Conservation (phyloP, 1,140 invertebrate species). For the Drosophila subpulchrella region DNA sequence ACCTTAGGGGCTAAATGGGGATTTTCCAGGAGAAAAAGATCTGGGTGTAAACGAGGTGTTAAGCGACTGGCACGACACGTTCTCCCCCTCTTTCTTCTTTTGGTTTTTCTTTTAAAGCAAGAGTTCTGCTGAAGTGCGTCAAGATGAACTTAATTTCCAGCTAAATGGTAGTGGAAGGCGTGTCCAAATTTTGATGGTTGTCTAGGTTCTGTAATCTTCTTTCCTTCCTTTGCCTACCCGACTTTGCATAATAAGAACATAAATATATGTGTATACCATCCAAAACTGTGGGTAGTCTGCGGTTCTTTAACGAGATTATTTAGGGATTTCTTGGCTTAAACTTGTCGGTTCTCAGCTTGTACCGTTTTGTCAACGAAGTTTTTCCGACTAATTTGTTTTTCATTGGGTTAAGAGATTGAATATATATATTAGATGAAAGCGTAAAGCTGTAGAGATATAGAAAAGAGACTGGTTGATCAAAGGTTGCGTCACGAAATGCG, state of each 20-base stretch:
- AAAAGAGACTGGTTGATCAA: neutral
- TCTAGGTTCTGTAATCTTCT: constrained; percentile 1
- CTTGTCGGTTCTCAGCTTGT: constrained; percentile 4
- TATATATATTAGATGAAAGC: constrained; percentile 22
- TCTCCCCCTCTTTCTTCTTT: neutral
- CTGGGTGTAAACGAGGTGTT: constrained; percentile 60
- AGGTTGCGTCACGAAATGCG: constrained; percentile 31
- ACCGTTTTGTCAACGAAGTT: constrained; percentile 28
- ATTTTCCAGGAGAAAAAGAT: constrained; percentile 18
- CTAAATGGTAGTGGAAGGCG: constrained; percentile 38
- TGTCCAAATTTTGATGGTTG: constrained; percentile 5
- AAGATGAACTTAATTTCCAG: constrained; percentile 51
- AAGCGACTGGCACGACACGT: constrained; percentile 46
- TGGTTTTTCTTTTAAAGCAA: neutral
- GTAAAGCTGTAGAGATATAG: neutral
- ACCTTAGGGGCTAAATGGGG: neutral
- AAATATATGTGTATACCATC: constrained; percentile 5
- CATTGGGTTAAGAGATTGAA: constrained; percentile 6
- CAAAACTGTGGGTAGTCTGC: constrained; percentile 7
- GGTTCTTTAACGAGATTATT: constrained; percentile 10
- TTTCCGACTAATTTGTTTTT: constrained; percentile 42
- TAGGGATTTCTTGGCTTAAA: constrained; percentile 7
- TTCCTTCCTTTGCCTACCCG: neutral
- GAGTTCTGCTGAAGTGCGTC: constrained; percentile 15
- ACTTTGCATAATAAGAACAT: constrained; percentile 25